These are phyloP conservation scores for Poecilus cupreus DNA, from an alignment of 2,888 invertebrate species.

Conservation along the genomic window DNA sequence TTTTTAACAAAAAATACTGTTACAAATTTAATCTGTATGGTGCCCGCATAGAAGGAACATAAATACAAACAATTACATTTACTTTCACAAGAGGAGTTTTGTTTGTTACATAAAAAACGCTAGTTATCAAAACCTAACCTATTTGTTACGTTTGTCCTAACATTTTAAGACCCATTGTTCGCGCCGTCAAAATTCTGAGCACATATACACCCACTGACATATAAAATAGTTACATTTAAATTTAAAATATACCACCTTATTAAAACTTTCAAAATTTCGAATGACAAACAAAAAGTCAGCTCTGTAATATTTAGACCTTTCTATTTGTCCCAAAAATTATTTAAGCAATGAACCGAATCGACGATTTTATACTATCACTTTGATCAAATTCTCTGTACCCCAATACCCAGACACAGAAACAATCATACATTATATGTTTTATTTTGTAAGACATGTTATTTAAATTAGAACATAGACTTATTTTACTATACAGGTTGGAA, in stretches of 20 bases:
- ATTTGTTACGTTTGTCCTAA: background rate
- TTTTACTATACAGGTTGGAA: too few relatives aligned
- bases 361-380: too few relatives aligned
- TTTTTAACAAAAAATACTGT: constrained; percentile 19
- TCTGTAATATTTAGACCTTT: too few relatives aligned
- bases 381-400: too few relatives aligned
- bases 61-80: constrained; percentile 16
- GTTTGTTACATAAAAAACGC: background rate
- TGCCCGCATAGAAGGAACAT: constrained; percentile 5
- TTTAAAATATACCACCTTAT: background rate
- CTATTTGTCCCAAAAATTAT: too few relatives aligned
- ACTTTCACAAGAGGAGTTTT: background rate
- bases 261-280: too few relatives aligned
- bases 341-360: too few relatives aligned
- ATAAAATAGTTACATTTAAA: background rate
- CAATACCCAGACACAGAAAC: too few relatives aligned
- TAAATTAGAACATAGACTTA: too few relatives aligned
- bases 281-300: too few relatives aligned
- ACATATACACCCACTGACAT: background rate
- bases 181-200: background rate
- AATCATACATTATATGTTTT: too few relatives aligned
- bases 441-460: too few relatives aligned
- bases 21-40: constrained; percentile 20
- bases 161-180: background rate
- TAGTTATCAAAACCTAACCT: background rate